Evolutionary conservation across 1,140 invertebrate species (phyloP).

Genomic region (Odontomachus brunneus): DNA sequence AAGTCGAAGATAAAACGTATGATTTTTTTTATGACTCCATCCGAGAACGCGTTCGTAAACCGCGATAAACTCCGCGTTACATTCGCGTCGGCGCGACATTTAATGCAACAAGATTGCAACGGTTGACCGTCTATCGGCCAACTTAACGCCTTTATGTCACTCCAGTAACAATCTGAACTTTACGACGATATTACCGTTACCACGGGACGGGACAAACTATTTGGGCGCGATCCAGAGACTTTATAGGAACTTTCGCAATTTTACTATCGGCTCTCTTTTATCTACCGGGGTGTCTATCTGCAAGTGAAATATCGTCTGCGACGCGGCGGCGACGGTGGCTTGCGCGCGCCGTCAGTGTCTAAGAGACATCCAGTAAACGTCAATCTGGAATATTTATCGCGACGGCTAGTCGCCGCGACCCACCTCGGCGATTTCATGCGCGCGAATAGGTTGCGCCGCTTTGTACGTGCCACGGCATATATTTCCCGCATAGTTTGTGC

Average conservation of each 20-base stretch:
- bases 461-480: conserved; percentile 3
- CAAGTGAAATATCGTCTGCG: conserved; percentile 39
- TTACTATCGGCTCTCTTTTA: conserved; percentile 48
- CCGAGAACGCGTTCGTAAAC: background rate
- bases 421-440: background rate
- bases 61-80: background rate
- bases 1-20: conserved; percentile 16
- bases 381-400: conserved; percentile 62
- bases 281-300: background rate
- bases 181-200: conserved; percentile 35
- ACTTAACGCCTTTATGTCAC: conserved; percentile 57
- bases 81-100: conserved; percentile 1
- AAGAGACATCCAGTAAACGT: conserved; percentile 57
- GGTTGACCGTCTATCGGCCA: background rate
- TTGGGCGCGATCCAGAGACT: conserved; percentile 54
- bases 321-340: background rate
- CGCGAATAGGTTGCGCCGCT: conserved; percentile 3
- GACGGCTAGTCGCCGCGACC: background rate
- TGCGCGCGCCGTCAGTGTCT: conserved; percentile 14
- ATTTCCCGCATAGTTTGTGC: conserved; percentile 1
- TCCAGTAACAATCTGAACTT: conserved; percentile 52
- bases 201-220: conserved; percentile 2
- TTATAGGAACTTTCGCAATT: conserved; percentile 45
- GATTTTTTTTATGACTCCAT: background rate
- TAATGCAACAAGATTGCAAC: conserved; percentile 24